Evolutionary conservation across 2,797 vertebrate genomes (phyloP), one percentile per base, ranked within the genome.

Genomic region (Loris lydekkerianus): DNA sequence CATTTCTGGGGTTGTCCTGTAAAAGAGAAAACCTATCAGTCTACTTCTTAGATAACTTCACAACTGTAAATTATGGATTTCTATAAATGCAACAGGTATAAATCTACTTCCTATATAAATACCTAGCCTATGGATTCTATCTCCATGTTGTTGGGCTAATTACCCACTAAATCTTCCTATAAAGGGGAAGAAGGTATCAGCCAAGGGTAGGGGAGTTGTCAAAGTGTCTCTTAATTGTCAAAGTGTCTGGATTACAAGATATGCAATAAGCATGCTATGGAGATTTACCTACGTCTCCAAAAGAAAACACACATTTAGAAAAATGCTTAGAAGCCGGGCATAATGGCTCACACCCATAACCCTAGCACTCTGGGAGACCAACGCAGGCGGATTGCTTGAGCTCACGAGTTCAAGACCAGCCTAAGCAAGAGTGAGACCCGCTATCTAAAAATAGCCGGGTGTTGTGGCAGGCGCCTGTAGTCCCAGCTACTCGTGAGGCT

Each of bases 1-100:
- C 99, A 99, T 99, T 96, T 94, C 96, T 96, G 97, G 96, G 93
- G 88, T 70, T 97, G 93, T 91, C 96, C 98, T 99, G 95, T 76
- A 96, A 97, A 91, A 96, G n/a, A 97, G 78, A 89, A 98, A 97
- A 97, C 2, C 43, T 73, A 29, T 80, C 70, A 69, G 27, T 94
- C 61, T 96, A 77, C 67, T 84, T 91, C 67, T 43, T 31, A 31
- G 9, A 58, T 67, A 61, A 43, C 46, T 20, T 82, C 73, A 81
- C 27, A 82, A 67, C 25, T 72, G 14, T 40, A 84, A 56, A 61
- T 31, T 76, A 58, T 46, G 21, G 27, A 86, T 82, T 84, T 82
- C 80, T 87, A 56, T 69, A 73, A 91, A 69, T 20, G 58, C 25
- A 69, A 23, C 43, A 95, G 10, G 7, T 63, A 14, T 46, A 58